These are phyloP conservation scores for Tachina fera DNA, from an alignment of 2,888 invertebrate genomes.

Conservation along the genomic window DNA sequence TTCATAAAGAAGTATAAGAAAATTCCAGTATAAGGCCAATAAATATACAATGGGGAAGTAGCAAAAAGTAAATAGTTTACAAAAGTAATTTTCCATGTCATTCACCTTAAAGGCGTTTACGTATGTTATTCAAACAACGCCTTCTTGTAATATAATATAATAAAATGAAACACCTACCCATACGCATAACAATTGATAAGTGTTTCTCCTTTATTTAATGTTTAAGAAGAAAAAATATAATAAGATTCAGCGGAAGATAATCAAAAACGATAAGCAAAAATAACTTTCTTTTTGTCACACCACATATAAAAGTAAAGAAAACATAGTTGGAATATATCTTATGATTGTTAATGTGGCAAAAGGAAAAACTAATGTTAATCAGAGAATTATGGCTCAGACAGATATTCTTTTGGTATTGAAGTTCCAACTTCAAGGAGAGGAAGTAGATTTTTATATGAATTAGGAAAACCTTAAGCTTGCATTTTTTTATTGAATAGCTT, in stretches of 20 bases:
- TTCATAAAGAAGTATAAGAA: background rate
- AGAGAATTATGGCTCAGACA: background rate
- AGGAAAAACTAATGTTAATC: background rate
- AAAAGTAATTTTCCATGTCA: constrained; percentile 65
- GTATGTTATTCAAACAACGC: constrained; percentile 46
- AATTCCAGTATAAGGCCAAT: constrained; percentile 17
- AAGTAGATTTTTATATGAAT: too few relatives aligned
- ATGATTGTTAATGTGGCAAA: background rate
- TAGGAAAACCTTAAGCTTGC: too few relatives aligned
- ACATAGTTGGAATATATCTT: too few relatives aligned
- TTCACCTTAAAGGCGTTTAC: constrained; percentile 58
- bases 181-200: constrained; percentile 7
- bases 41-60: constrained; percentile 22
- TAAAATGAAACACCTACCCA: constrained; percentile 11
- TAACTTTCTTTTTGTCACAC: constrained; percentile 35
- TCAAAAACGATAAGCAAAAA: constrained; percentile 7
- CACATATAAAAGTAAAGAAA: background rate
- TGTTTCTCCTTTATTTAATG: constrained; percentile 15
- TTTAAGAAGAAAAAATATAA: background rate
- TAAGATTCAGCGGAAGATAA: background rate
- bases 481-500: too few relatives aligned
- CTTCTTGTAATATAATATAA: constrained; percentile 22
- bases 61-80: constrained; percentile 30
- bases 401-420: too few relatives aligned
- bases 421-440: too few relatives aligned